phyloP scores from a whole-genome alignment of 2,113 vertebrate genomes.

The Jacana jacana region DNA sequence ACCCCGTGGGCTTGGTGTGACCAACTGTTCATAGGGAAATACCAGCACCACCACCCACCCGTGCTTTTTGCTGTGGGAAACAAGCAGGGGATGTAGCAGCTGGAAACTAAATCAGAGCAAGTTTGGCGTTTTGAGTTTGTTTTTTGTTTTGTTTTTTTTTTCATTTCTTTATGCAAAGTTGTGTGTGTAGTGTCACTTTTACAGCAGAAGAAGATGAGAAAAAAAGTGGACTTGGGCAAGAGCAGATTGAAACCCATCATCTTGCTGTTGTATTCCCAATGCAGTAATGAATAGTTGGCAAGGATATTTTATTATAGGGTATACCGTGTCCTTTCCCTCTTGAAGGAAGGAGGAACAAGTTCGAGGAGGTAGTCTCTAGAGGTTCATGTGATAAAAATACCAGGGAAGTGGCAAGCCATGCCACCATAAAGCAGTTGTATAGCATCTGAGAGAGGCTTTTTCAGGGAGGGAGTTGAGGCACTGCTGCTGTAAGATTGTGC shows the following conservation, averaged over 20 bases:
- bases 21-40: not conserved
- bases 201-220: not conserved
- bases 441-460: not conserved
- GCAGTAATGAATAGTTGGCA: not conserved
- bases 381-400: slow-evolving; percentile 27
- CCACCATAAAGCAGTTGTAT: not conserved
- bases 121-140: too few relatives aligned
- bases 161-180: accelerated
- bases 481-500: not conserved
- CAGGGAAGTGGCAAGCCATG: not conserved
- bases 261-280: not conserved
- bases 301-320: not conserved
- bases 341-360: slow-evolving; percentile 2
- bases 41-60: not conserved
- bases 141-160: too few relatives aligned
- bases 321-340: not conserved
- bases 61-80: not conserved
- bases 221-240: not conserved
- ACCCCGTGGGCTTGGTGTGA: not conserved
- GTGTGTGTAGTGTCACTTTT: not conserved
- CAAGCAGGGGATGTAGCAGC: not conserved
- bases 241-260: not conserved
- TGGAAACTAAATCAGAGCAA: not conserved
- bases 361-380: slow-evolving; percentile 16
- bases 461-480: not conserved